Evolutionary conservation across 2,888 invertebrate species (phyloP), one percentile per base, ranked within the genome.

Genomic region (Sinhomidia bicolor): DNA sequence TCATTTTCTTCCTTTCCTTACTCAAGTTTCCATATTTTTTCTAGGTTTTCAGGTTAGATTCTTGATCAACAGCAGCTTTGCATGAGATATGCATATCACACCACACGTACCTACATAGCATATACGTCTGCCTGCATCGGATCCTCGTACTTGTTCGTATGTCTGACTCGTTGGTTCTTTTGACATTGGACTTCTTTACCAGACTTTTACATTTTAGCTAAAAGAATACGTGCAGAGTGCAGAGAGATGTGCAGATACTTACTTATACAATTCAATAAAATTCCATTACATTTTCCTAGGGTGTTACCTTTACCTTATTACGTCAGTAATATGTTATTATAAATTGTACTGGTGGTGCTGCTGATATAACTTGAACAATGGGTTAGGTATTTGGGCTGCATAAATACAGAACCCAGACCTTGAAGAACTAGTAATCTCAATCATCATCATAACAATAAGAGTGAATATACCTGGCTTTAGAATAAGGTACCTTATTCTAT

Each of bases 361-460:
- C n/a, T 65, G 62, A 5, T n/a, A 32, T 65, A 65, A 65, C 62
- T 62, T 57, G 44, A 26, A 60, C 60, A 62, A 29, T 32, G 54
- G 80, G 60, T 79, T 54, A 51, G 23, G 57, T 80, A 86, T 86
- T 80, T 86, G 80, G 80, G 79, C 71, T 80, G 17, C n/a, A 85
- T 12, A 23, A 62, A 1, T 4, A 44, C 17, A 79, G 80, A 71
- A n/a, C 79, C 86, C 51, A 86, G 80, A 86, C 86, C 86, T 86
- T 86, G 85, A 85, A 68, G n/a, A n/a, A n/a, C n/a, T n/a, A n/a
- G n/a, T 79, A 20, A 57, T 54, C 47, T 36, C 10, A 32, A 79
- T 10, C 5, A 36, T 74, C 7, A 23, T 20, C 51, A 79, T 44
- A 65, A 54, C 9, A 76, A 76, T 29, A 36, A 68, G 10, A 85